These are phyloP conservation scores for Caenorhabditis doughertyi DNA, from an alignment of 2,888 invertebrate species.

Conservation along the genomic window DNA sequence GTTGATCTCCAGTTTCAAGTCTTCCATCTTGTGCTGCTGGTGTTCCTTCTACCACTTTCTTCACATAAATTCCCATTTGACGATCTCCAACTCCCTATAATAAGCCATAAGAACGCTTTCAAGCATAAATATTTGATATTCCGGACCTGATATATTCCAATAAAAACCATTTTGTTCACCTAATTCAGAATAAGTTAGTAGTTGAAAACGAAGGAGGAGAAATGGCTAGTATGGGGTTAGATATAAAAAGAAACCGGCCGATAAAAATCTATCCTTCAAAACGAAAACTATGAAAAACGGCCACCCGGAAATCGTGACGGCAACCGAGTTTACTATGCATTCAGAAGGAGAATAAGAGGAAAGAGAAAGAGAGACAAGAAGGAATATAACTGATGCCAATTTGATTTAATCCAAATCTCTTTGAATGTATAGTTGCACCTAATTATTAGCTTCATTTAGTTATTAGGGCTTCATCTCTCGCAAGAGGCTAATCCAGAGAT, in stretches of 20 bases:
- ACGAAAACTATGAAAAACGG: slow-evolving; percentile 14
- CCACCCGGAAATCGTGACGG: slow-evolving; percentile 20
- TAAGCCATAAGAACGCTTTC: not conserved
- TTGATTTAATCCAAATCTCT: not conserved
- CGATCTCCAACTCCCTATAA: slow-evolving; percentile 88
- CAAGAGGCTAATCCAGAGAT: slow-evolving; percentile 25
- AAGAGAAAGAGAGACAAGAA: not conserved
- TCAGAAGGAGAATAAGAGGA: not conserved
- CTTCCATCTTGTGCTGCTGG: slow-evolving; percentile 89
- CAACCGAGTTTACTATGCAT: slow-evolving; percentile 1
- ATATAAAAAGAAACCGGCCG: slow-evolving; percentile 3
- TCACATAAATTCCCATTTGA: slow-evolving; percentile 96
- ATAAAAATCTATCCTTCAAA: slow-evolving; percentile 30
- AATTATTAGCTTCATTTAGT: slow-evolving; percentile 29
- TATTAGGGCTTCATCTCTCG: slow-evolving; percentile 24
- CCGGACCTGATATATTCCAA: slow-evolving; percentile 56
- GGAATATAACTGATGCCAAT: slow-evolving; percentile 43
- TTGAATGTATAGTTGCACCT: slow-evolving; percentile 13
- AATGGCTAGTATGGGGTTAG: not conserved
- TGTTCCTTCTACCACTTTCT: slow-evolving; percentile 93
- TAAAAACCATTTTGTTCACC: slow-evolving; percentile 56
- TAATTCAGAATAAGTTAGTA: not conserved
- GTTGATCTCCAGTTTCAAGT: slow-evolving; percentile 96
- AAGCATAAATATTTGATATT: not conserved
- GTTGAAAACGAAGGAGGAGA: not conserved